Percentiles rank a stretch among this genome's conserved stretches.
Conservation (phyloP, 1,140 invertebrate genomes). For the Achatina immaculata region DNA sequence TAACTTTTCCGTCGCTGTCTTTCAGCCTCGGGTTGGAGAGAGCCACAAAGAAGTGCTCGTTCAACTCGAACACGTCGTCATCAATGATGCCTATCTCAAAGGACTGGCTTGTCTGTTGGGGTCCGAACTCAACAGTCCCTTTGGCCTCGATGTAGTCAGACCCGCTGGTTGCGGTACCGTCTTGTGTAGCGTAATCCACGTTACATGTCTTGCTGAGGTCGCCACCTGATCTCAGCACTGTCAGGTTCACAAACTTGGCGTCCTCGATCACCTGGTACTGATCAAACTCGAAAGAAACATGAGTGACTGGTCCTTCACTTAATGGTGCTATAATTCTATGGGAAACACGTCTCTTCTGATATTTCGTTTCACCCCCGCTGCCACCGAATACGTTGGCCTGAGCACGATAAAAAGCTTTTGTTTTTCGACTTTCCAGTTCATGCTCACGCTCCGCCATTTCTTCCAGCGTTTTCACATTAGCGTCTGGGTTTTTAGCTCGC, state of each 20-base stretch:
- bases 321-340: conserved; percentile 63
- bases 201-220: conserved; percentile 82
- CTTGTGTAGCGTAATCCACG: conserved; percentile 96
- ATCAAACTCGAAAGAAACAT: conserved; percentile 92
- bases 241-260: conserved; percentile 92
- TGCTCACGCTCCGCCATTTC: conserved; percentile 96
- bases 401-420: conserved; percentile 95
- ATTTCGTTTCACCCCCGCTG: conserved; percentile 88
- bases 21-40: conserved; percentile 75
- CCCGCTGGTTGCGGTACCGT: conserved; percentile 95
- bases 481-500: conserved; percentile 77
- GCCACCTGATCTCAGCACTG: conserved; percentile 86
- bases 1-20: conserved; percentile 57
- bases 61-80: conserved; percentile 98
- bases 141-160: conserved; percentile 91
- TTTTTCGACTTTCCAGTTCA: conserved; percentile 92
- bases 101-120: conserved; percentile 86
- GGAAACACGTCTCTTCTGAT: conserved; percentile 57
- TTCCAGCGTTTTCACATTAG: conserved; percentile 76
- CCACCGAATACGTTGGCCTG: conserved; percentile 97
- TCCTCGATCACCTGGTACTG: conserved; percentile 99
- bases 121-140: conserved; percentile 84
- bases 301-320: conserved; percentile 72
- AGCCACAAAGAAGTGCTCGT: conserved; percentile 97
- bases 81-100: conserved; percentile 87